Conservation (phyloP, 2,113 vertebrate genomes). For the Amphiprion percula region DNA sequence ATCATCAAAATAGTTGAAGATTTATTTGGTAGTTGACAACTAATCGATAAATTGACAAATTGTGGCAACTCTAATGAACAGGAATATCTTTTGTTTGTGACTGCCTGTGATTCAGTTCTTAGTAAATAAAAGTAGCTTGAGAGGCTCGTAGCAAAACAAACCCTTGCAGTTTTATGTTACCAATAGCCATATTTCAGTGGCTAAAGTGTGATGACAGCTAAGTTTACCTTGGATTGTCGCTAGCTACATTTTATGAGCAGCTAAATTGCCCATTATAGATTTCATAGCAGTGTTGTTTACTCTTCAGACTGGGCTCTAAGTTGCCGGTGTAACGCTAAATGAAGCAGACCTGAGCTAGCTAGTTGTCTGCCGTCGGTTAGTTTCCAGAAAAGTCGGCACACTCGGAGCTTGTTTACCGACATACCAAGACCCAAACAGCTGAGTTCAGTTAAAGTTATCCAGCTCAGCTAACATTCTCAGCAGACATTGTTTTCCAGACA, state of each 20-base stretch:
- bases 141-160: slow-evolving; percentile 13
- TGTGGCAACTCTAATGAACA: too few relatives aligned
- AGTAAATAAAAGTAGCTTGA: neutral
- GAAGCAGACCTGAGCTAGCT: slow-evolving; percentile 31
- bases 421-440: neutral
- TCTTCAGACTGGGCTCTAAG: slow-evolving; percentile 20
- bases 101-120: too few relatives aligned
- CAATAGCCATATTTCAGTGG: too few relatives aligned
- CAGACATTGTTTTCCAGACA: slow-evolving; percentile 64
- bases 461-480: slow-evolving; percentile 33
- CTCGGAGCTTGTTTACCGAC: slow-evolving; percentile 13
- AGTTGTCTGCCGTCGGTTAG: neutral
- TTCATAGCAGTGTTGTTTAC: slow-evolving; percentile 13
- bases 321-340: slow-evolving; percentile 58
- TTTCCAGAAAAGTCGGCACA: slow-evolving; percentile 22
- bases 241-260: too few relatives aligned
- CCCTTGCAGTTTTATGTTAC: neutral
- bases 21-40: too few relatives aligned
- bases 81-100: too few relatives aligned
- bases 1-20: too few relatives aligned
- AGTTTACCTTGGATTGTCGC: too few relatives aligned
- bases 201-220: too few relatives aligned
- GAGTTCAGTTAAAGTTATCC: slow-evolving; percentile 32
- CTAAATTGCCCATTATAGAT: too few relatives aligned
- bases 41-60: too few relatives aligned